These are phyloP conservation scores for Acleris cristana DNA, from an alignment of 2,888 invertebrate species.

Conservation along the genomic window DNA sequence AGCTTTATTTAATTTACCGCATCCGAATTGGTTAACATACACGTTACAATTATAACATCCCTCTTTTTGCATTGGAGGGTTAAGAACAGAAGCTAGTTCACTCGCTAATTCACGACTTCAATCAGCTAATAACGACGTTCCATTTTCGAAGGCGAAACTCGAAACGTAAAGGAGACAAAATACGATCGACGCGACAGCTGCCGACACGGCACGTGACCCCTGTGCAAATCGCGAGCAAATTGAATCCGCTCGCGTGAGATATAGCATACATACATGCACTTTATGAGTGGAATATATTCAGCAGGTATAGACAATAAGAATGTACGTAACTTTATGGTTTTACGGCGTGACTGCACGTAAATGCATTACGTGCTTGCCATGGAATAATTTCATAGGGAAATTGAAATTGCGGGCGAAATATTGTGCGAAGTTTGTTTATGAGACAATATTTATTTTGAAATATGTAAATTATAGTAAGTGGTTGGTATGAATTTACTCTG, in stretches of 20 bases:
- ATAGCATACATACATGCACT: constrained; percentile 10
- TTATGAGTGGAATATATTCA: constrained; percentile 7
- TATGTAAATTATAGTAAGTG: too few species aligned
- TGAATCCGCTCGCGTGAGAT: constrained; percentile 15
- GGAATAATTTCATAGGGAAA: too few species aligned
- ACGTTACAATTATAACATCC: too few species aligned
- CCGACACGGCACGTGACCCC: constrained; percentile 21
- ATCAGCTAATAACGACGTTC: constrained; percentile 28
- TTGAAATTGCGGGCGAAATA: too few species aligned
- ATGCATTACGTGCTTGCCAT: too few species aligned
- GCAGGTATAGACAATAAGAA: constrained; percentile 1
- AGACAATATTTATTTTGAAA: too few species aligned
- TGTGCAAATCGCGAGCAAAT: constrained; percentile 27
- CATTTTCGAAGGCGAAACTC: constrained; percentile 2
- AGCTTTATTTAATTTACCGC: too few species aligned
- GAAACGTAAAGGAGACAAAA: constrained; percentile 31
- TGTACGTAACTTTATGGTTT: neutral
- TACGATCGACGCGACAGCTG: constrained; percentile 33
- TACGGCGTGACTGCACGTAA: neutral
- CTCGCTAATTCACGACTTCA: constrained; percentile 13
- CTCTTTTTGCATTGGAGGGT: too few species aligned
- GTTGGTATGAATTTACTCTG: too few species aligned
- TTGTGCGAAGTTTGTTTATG: too few species aligned
- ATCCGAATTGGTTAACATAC: too few species aligned
- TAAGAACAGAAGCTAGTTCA: too few species aligned